Evolutionary conservation across 2,797 vertebrate genomes (phyloP).

Genomic region (Periophthalmus magnuspinnatus): DNA sequence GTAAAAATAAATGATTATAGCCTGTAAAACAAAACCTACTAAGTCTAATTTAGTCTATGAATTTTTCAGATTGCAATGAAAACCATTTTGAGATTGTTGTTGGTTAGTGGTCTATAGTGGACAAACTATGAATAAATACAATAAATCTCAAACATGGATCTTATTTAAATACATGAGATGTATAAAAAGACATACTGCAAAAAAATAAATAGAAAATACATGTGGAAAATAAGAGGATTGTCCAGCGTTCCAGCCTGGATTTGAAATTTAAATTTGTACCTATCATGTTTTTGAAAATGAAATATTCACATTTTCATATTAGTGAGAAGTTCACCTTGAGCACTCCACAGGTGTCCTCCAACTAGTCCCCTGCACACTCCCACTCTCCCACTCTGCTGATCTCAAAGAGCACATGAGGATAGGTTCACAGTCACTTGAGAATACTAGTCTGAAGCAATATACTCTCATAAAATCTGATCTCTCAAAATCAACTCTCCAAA

Average conservation of each 20-base stretch:
- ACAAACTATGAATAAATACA: neutral
- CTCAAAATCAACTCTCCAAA: conserved; percentile 11
- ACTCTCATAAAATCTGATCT: conserved; percentile 8
- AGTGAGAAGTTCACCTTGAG: conserved; percentile 10
- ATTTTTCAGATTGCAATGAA: too few relatives aligned
- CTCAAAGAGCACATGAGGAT: conserved; percentile 9
- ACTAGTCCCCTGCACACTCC: neutral
- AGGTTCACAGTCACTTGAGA: conserved; percentile 12
- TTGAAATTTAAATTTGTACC: conserved; percentile 2
- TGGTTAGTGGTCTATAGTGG: too few relatives aligned
- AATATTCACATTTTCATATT: conserved; percentile 5
- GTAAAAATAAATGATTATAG: too few relatives aligned
- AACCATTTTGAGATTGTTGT: too few relatives aligned
- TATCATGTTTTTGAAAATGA: conserved; percentile 1
- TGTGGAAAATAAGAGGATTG: neutral
- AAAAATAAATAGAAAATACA: neutral
- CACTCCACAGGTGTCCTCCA: conserved; percentile 9
- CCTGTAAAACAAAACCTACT: too few relatives aligned
- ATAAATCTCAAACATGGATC: neutral
- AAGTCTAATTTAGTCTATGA: too few relatives aligned
- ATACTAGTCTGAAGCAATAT: conserved; percentile 11
- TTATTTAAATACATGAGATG: neutral
- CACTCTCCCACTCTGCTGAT: neutral
- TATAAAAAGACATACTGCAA: neutral
- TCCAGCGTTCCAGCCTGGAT: neutral